These are phyloP conservation scores for Labroides dimidiatus DNA, from an alignment of 2,797 vertebrate species.

Conservation along the genomic window DNA sequence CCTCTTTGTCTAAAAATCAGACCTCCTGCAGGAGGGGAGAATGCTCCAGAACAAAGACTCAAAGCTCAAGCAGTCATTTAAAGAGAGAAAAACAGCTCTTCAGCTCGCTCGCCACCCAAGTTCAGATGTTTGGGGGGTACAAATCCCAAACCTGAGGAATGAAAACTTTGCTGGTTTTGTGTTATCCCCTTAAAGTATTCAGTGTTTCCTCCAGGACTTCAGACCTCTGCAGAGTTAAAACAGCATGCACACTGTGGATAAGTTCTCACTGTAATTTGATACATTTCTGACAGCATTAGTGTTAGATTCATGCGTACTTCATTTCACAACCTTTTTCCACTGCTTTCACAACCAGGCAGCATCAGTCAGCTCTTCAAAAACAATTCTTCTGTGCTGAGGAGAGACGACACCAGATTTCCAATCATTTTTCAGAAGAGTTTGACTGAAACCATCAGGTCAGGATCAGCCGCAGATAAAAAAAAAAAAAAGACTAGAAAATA, in stretches of 20 bases:
- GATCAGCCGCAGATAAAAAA: no score
- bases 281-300: not conserved
- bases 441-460: no score
- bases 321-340: no score
- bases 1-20: conserved; percentile 31
- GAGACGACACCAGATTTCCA: no score
- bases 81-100: conserved; percentile 38
- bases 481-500: no score
- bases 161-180: not conserved
- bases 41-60: conserved; percentile 64
- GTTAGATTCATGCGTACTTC: not conserved
- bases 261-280: no score
- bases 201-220: no score
- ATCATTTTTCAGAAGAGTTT: no score
- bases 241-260: no score
- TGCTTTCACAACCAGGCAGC: not conserved
- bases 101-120: not conserved
- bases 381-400: no score
- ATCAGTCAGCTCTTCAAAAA: not conserved
- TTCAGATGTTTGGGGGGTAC: not conserved
- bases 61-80: conserved; percentile 17
- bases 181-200: not conserved
- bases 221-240: no score
- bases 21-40: conserved; percentile 54
- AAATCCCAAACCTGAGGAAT: not conserved